Conservation (phyloP, 2,888 invertebrate species). For the Drosophila gaucha region DNA sequence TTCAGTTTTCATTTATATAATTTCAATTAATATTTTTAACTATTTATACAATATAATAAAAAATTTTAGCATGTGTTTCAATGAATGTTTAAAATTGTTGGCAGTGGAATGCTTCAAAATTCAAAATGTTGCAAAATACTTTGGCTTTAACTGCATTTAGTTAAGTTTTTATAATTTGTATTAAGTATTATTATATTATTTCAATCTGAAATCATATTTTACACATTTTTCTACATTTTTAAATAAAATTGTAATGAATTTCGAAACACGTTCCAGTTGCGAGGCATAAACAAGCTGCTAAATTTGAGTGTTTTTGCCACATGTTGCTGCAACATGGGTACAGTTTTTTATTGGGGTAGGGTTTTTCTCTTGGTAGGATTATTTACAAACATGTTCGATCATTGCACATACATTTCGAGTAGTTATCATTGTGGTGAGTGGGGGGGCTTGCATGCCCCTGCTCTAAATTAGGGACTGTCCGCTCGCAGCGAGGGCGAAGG, state of each 20-base stretch:
- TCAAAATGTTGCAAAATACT: constrained; percentile 2
- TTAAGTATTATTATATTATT: not conserved
- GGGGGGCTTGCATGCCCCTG: constrained; percentile 2
- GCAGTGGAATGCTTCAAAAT: constrained; percentile 25
- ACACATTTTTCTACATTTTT: not conserved
- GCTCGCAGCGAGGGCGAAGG: constrained; percentile 69
- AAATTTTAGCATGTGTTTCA: not conserved
- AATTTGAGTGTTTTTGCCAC: constrained; percentile 41
- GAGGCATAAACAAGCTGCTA: constrained; percentile 33
- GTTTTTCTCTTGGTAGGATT: constrained; percentile 23
- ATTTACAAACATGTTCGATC: constrained; percentile 67
- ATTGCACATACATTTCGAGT: constrained; percentile 73
- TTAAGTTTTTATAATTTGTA: not conserved
- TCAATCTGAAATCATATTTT: not conserved
- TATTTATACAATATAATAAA: not conserved
- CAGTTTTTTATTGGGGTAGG: too few species aligned
- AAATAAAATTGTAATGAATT: not conserved
- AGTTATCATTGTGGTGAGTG: not conserved
- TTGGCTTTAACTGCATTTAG: not conserved
- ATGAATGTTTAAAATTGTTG: constrained; percentile 11
- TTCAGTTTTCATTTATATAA: not conserved
- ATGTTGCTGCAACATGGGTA: constrained; percentile 71
- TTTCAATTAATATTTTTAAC: not conserved
- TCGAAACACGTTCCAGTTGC: constrained; percentile 16
- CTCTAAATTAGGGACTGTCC: constrained; percentile 70